Base-by-base conservation (phyloP, 2,888 invertebrate species). In the Cryptus armator region DNA sequence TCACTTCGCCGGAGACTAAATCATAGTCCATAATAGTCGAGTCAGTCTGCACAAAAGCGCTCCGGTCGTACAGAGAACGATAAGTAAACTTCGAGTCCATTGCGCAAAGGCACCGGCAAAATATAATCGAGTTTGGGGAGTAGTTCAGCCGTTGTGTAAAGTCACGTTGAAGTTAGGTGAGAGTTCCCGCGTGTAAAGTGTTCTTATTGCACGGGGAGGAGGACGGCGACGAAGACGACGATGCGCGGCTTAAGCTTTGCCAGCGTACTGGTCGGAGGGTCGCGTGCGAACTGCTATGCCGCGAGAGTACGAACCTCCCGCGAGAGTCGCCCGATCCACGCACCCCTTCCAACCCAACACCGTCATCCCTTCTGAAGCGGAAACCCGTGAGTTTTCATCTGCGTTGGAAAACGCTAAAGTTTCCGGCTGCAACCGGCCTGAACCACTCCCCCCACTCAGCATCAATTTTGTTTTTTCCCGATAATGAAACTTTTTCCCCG, bases 211-310 rank as follows among this genome's bases (percentile, higher is more conserved):
- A 71, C 14, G 43, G 43, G 14, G 0, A 29, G 24, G 68, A 59
- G 24, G 59, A 46, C 2, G 16, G 14, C 48, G 48, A 19, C 62
- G 37, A 68, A 3, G 16, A 14, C 56, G 24, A n/a, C 44, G 43
- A 62, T 16, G 48, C 44, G 12, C 32, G 48, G 62, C 32, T 32
- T 29, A 16, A 9, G 24, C 24, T 43, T 44, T 16, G 46, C 48
- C 62, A 29, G 59, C 46, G 24, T 62, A 16, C 86, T 80, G 72
- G 86, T 68, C 48, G 74, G 84, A 86, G 84, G 80, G 82, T 78
- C 87, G 87, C 87, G 84, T 86, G 86, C 79, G 66, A 84, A 87
- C 87, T 87, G 87, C 71, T 68, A 80, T 70, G 66, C 81, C 70
- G 76, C 56, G 72, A 46, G 29, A 37, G 76, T 77, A 71, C 79